Percentiles rank a stretch among this genome's conserved stretches.
phyloP scores from a whole-genome alignment of 2,797 vertebrate genomes.

The Falco cherrug region DNA sequence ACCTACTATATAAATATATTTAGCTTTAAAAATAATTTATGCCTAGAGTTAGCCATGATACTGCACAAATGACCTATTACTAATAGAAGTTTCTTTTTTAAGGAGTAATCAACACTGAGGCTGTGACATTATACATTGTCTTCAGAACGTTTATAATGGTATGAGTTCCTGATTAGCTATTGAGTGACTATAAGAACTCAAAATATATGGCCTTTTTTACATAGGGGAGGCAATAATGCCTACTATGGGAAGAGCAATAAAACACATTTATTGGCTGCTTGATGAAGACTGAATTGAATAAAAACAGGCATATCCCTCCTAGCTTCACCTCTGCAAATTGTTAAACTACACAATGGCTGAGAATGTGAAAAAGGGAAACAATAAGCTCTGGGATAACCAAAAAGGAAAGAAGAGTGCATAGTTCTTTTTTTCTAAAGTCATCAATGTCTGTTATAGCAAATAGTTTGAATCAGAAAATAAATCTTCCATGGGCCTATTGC shows the following conservation, averaged over 20 bases:
- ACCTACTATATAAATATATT: background rate
- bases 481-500: background rate
- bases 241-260: conserved; percentile 4
- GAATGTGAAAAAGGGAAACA: conserved; percentile 26
- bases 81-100: conserved; percentile 4
- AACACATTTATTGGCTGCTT: conserved; percentile 55
- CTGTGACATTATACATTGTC: conserved; percentile 25
- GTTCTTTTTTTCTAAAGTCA: background rate
- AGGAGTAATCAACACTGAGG: conserved; percentile 5
- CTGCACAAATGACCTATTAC: background rate
- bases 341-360: background rate
- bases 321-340: conserved; percentile 5
- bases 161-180: conserved; percentile 48
- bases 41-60: background rate
- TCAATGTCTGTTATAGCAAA: background rate
- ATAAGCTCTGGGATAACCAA: background rate
- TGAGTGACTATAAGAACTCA: conserved; percentile 32
- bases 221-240: conserved; percentile 33
- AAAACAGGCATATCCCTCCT: background rate
- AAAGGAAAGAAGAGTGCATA: background rate
- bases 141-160: conserved; percentile 9
- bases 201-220: conserved; percentile 40
- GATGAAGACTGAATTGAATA: conserved; percentile 52
- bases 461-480: background rate
- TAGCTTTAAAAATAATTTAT: background rate